phyloP scores from a whole-genome alignment of 2,113 vertebrate species.

The Microcebus ravelobensis region DNA sequence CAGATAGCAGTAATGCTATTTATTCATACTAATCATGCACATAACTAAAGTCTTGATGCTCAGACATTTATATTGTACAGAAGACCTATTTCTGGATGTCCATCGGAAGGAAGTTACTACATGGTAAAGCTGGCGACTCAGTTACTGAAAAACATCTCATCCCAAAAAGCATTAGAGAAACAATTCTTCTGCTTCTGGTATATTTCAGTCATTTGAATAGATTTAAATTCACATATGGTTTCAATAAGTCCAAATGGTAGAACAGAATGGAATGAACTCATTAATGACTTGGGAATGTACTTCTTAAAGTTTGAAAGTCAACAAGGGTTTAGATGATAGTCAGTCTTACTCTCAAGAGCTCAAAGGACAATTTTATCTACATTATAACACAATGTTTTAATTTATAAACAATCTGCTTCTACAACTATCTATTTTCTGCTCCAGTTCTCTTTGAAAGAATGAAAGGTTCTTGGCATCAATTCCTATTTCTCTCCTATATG shows the following conservation, averaged over 20 bases:
- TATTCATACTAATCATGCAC: neutral
- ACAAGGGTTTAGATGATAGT: neutral
- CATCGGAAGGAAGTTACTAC: neutral
- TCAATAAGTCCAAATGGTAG: slow-evolving; percentile 62
- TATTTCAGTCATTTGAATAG: slow-evolving; percentile 61
- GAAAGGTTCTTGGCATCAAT: neutral
- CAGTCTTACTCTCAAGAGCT: neutral
- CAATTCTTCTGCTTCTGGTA: slow-evolving; percentile 48
- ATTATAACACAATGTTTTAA: slow-evolving; percentile 35
- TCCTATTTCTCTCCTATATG: neutral
- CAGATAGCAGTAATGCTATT: neutral
- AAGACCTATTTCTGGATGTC: neutral
- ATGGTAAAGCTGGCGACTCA: neutral
- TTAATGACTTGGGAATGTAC: slow-evolving; percentile 57
- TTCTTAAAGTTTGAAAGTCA: slow-evolving; percentile 38
- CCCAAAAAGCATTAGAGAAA: neutral
- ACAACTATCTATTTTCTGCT: neutral
- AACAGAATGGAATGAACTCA: slow-evolving; percentile 32
- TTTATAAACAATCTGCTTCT: slow-evolving; percentile 31
- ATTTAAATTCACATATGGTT: slow-evolving; percentile 59
- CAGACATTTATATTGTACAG: neutral
- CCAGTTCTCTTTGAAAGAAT: neutral
- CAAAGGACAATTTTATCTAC: slow-evolving; percentile 48
- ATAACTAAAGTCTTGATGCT: neutral
- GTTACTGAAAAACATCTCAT: slow-evolving; percentile 5